Evolutionary conservation across 2,888 invertebrate genomes (phyloP), one percentile per base, ranked within the genome.

Genomic region (Norana najaformis): DNA sequence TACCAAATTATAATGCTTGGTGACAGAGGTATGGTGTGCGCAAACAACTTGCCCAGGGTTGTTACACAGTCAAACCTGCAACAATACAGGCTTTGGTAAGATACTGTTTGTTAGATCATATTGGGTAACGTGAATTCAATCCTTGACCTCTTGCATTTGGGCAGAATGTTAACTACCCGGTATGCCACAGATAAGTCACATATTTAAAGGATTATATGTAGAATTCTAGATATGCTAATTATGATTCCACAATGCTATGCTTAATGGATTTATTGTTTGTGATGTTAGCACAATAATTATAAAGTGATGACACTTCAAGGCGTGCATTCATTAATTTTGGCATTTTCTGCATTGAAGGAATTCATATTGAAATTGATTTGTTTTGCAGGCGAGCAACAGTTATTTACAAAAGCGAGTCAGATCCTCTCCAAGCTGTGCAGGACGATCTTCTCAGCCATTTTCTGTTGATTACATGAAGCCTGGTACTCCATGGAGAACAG

Each of bases 401-500:
- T 85, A 85, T 36, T 23, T 85, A 37, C 35, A 85, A 36, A 85
- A 85, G 37, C 85, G 85, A 85, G 85, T 37, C 1, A 85, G 35
- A 37, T 85, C 85, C 5, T 20, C 89, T 88, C 37, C 88, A 89
- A 36, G 69, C 92, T 92, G 93, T 94, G 92, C 90, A 89, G 82
- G 20, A 30, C 36, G 85, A 37, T 35, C 20, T 13, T 85, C 34
- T 85, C 20, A 36, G 23, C 37, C 85, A 37, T 14, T 23, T 35
- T 30, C n/a, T 85, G 8, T 35, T 85, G 85, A 85, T 35, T 85
- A 37, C 36, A 37, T 37, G 20, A 89, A 93, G 0, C 93, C 93
- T 8, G 94, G 94, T 2, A 92, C 94, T 90, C 95, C 95, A 1
- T 95, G 95, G 95, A 93, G 95, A 90, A 94, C 95, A 13, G 95